Conservation (phyloP, 2,888 invertebrate genomes). For the Pediacus dermestoides region DNA sequence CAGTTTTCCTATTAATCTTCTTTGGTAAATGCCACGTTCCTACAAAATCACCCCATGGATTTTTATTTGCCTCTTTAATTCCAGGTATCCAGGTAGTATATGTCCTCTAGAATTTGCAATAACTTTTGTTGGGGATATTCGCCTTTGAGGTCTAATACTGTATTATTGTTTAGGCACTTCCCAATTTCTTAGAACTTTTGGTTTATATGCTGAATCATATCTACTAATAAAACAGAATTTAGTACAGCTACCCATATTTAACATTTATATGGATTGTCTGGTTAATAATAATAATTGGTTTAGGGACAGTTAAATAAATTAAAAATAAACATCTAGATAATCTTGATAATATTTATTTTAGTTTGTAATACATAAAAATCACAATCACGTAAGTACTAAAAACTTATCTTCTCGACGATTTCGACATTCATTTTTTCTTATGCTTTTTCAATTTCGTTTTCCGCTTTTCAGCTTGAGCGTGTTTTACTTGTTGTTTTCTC, state of each 20-base stretch:
- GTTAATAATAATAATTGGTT: not conserved
- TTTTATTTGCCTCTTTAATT: conserved; percentile 41
- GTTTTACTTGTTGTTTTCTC: conserved; percentile 85
- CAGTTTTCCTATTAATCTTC: conserved; percentile 35
- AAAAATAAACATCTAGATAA: not conserved
- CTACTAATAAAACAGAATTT: no score
- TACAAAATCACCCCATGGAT: conserved; percentile 57
- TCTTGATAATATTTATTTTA: not conserved
- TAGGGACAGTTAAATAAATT: conserved; percentile 3
- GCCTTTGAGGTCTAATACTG: conserved; percentile 52
- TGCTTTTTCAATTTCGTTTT: conserved; percentile 91
- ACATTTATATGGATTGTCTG: no score
- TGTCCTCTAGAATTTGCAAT: conserved; percentile 64
- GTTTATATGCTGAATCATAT: conserved; percentile 61
- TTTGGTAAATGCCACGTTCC: conserved; percentile 36
- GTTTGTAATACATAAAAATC: no score
- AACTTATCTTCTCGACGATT: no score
- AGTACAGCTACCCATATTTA: no score
- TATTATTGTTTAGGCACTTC: conserved; percentile 64
- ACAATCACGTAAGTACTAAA: no score
- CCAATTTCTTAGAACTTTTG: conserved; percentile 63
- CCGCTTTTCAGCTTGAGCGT: conserved; percentile 82
- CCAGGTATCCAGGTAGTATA: conserved; percentile 61
- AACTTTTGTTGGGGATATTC: conserved; percentile 53
- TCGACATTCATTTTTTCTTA: conserved; percentile 85